Base-by-base conservation (phyloP, 2,888 invertebrate genomes). In the Trissonchulus sp. region DNA sequence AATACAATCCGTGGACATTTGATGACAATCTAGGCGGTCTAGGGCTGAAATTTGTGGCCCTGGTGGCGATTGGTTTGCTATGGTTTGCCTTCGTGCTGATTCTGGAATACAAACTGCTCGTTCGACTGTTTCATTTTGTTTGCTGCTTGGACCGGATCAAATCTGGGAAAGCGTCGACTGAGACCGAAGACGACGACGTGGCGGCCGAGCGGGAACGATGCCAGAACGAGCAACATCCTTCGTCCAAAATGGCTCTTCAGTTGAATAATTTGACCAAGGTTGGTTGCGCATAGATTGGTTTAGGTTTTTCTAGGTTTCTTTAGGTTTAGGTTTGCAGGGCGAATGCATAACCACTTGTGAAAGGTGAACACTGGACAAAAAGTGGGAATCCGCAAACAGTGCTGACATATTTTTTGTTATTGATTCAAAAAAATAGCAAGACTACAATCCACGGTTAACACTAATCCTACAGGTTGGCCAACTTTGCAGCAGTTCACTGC, bases 1-100 rank as follows among this genome's bases (percentile, higher is more conserved):
- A 60, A 48, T 72, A n/a, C 18, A 48, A 31, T 72, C 48, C 72
- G 30, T 72, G 72, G n/a, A 31, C 62, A 34, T n/a, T 2, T 60
- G 31, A 2, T 30, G 72, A 34, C 3, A 15, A 8, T 23, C n/a
- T n/a, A n/a, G 48, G 48, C 8, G 48, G 48, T 23, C 48, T 92
- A 8, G 89, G 89, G 18, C 88, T 89, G 28, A 92, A 93, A 84
- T 89, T 90, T 79, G 80, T 88, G 0, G 88, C 89, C 34, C 86
- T 94, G 77, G 81, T 88, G 1, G 77, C 89, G 8, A 86, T 91
- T 73, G 92, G 92, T 0, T 81, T 89, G 0, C 75, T 88, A 2
- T 89, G 90, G 76, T 86, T 90, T 78, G 37, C 86, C 0, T 76
- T 90, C 68, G 88, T 89, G 77, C 80, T 90, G 36, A 82, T 87